Conservation (phyloP, 1,140 invertebrate species). For the Rhagoletis zephyria region DNA sequence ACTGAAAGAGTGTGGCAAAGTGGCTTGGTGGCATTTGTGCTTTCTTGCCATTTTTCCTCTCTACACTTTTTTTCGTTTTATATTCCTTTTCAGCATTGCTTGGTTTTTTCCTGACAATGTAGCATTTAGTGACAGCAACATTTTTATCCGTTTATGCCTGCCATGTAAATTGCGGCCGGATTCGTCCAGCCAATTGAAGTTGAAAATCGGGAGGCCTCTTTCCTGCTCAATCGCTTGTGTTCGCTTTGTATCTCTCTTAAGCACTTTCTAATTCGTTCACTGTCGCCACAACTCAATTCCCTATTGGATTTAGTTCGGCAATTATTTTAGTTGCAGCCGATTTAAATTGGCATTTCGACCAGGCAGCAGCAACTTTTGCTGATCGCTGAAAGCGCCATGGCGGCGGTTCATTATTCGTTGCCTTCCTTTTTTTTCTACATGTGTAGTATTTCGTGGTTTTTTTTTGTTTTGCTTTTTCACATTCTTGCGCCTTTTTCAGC, state of each 20-base stretch:
- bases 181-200: background rate
- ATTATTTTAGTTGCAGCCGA: constrained; percentile 27
- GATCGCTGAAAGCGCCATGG: background rate
- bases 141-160: constrained; percentile 15
- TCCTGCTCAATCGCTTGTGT: background rate
- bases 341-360: constrained; percentile 29
- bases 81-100: background rate
- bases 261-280: background rate
- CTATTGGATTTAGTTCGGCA: constrained; percentile 5
- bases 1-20: background rate
- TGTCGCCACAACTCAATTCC: constrained; percentile 35
- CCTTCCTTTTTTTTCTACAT: background rate
- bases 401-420: background rate
- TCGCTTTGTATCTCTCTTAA: background rate
- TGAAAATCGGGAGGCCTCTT: background rate
- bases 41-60: background rate
- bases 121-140: constrained; percentile 23
- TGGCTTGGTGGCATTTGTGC: background rate
- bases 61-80: background rate
- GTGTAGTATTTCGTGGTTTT: background rate
- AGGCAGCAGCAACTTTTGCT: background rate
- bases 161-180: background rate
- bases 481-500: constrained; percentile 24
- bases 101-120: background rate
- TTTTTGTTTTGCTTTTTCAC: background rate